phyloP scores from a whole-genome alignment of 2,797 vertebrate genomes.

The Girardinus metallicus region DNA sequence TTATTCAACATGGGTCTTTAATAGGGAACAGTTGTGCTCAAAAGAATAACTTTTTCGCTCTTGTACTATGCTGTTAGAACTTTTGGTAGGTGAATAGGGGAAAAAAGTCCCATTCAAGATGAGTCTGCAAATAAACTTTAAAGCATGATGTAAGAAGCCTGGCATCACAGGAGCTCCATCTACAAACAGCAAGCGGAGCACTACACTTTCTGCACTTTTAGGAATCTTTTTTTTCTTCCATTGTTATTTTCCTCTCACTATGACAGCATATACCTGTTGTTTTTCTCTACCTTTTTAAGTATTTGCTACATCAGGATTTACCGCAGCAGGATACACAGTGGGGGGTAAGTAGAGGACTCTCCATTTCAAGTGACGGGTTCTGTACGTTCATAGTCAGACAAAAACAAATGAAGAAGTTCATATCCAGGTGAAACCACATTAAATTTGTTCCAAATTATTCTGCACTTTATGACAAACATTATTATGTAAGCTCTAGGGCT shows the following conservation, averaged over 20 bases:
- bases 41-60: not conserved
- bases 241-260: not conserved
- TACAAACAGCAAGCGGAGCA: not conserved
- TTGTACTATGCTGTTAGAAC: not conserved
- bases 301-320: slow-evolving; percentile 2
- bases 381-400: not conserved
- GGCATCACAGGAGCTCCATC: not conserved
- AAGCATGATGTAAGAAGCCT: not conserved
- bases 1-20: slow-evolving; percentile 4
- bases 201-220: not conserved
- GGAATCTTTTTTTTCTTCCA: not conserved
- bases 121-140: slow-evolving; percentile 1
- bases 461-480: not conserved
- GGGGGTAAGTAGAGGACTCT: not conserved
- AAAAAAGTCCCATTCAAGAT: not conserved
- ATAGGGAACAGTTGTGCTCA: not conserved
- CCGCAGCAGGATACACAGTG: not conserved
- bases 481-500: not conserved
- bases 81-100: not conserved
- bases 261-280: not conserved
- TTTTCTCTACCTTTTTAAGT: not conserved
- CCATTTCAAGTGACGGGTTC: not conserved
- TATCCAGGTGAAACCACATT: not conserved
- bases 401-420: not conserved
- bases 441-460: not conserved